Evolutionary conservation across 2,888 invertebrate species (phyloP), one percentile per base, ranked within the genome.

Genomic region (Drosophila borealis): DNA sequence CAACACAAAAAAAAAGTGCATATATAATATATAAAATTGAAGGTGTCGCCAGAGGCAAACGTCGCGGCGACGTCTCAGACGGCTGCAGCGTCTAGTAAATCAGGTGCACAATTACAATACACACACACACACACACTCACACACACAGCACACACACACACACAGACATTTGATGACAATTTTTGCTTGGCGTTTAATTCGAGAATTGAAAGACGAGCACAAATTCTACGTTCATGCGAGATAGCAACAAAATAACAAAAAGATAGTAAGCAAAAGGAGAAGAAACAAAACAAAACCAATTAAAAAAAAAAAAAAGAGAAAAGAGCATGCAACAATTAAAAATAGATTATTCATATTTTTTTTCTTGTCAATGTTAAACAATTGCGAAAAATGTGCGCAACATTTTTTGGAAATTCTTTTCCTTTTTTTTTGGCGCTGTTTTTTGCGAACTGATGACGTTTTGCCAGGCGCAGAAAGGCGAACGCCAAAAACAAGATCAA

Each of bases 401-500:
- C 5, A 49, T 17, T 25, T 2, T n/a, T 36, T 37, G 2, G 1
- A 17, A 17, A 17, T 13, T n/a, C n/a, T 44, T 45, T 37, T 29
- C 3, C 5, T 13, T 2, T 17, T 17, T 46, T 34, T 36, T 41
- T 41, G 29, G 53, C 60, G 60, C 42, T 44, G 51, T 51, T 36
- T 48, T 45, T 53, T 63, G 62, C 39, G 65, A 65, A 65, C 64
- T 54, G 64, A 62, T 57, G 37, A 36, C 29, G 25, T 34, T 54
- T 54, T 29, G 54, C 29, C 29, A 17, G n/a, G 19, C 41, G 33
- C 21, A 14, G 14, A 14, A 10, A 29, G 46, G 29, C 21, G 9
- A 17, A 34, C 41, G 29, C 29, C 29, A 29, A 37, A 29, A 13
- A 17, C 41, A 48, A 36, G 33, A 53, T 53, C 53, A 53, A 45